These are phyloP conservation scores for Stomorhina lunata DNA, from an alignment of 2,888 invertebrate genomes.

Conservation along the genomic window DNA sequence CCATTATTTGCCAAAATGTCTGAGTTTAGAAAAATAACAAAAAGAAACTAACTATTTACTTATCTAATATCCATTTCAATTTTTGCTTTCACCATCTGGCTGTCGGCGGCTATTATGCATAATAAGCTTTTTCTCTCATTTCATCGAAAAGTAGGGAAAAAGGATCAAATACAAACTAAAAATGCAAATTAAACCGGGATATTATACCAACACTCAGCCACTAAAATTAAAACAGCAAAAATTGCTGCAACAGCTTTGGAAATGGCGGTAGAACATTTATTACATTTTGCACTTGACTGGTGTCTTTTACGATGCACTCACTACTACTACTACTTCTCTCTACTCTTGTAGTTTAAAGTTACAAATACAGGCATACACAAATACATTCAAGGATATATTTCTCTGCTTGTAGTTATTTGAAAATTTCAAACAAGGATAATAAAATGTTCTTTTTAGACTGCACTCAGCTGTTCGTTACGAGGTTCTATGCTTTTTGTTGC, in stretches of 20 bases:
- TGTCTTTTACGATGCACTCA: background rate
- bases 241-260: background rate
- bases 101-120: background rate
- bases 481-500: background rate
- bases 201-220: background rate
- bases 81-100: background rate
- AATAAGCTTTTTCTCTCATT: background rate
- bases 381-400: background rate
- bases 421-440: background rate
- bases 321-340: no score
- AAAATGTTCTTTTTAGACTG: background rate
- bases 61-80: conserved; percentile 13
- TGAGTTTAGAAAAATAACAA: background rate
- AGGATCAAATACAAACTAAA: background rate
- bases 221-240: background rate
- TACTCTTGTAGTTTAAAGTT: no score
- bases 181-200: conserved; percentile 41
- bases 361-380: background rate
- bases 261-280: conserved; percentile 39
- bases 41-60: no score
- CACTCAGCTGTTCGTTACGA: no score
- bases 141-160: background rate
- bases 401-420: background rate
- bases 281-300: conserved; percentile 25
- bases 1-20: conserved; percentile 7